These are phyloP conservation scores for Epinephelus awoara DNA, from an alignment of 2,797 vertebrate genomes.

Conservation along the genomic window DNA sequence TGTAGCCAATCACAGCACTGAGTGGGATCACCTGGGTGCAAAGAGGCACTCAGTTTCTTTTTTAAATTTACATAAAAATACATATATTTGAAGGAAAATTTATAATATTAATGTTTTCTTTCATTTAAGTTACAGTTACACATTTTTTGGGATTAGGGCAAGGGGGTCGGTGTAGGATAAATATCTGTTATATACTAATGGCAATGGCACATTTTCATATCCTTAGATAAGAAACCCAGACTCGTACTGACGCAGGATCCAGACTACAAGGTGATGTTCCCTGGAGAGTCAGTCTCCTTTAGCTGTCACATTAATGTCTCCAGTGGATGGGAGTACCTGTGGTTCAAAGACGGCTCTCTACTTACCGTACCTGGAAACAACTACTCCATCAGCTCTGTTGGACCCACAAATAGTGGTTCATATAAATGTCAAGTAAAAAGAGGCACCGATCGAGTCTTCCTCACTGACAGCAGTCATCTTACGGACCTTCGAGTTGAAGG, in stretches of 20 bases:
- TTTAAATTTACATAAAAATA: too few species aligned
- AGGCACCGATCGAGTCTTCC: not conserved
- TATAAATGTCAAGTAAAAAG: constrained; percentile 52
- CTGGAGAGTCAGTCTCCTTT: constrained; percentile 43
- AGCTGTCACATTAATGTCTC: constrained; percentile 47
- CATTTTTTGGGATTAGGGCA: not conserved
- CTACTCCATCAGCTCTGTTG: not conserved
- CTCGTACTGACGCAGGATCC: constrained; percentile 44
- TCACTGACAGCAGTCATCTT: accelerated
- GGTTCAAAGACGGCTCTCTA: not conserved
- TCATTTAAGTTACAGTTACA: not conserved
- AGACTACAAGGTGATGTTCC: constrained; percentile 48
- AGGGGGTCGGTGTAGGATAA: not conserved
- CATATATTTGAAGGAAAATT: too few species aligned
- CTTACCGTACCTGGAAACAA: accelerated
- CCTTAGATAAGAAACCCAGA: constrained; percentile 44
- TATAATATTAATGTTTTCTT: not conserved
- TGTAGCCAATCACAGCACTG: too few species aligned
- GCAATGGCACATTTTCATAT: not conserved
- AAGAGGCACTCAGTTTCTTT: too few species aligned
- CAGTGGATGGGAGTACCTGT: constrained; percentile 61
- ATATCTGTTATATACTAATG: not conserved
- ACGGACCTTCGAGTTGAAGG: constrained; percentile 15
- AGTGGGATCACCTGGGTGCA: too few species aligned
- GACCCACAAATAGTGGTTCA: accelerated